Conservation (phyloP, 2,888 invertebrate genomes). For the Digitonthophagus gazella region DNA sequence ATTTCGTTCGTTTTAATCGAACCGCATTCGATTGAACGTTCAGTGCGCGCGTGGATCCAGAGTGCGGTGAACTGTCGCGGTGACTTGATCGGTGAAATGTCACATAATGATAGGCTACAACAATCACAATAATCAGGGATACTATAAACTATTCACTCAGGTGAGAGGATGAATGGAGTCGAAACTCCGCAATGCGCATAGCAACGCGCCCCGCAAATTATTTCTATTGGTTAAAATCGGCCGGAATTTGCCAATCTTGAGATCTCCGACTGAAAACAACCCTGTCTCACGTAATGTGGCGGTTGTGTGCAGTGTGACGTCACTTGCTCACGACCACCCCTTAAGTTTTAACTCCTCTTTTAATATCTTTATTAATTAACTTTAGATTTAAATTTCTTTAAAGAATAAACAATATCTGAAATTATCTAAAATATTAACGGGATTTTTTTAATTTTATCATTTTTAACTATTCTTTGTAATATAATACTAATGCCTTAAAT, state of each 20-base stretch:
- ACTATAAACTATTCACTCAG: constrained; percentile 83
- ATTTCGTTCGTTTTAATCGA: background rate
- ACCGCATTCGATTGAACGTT: background rate
- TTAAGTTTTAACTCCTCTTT: background rate
- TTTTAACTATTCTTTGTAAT: too few relatives aligned
- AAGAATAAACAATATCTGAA: too few relatives aligned
- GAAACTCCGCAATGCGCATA: constrained; percentile 7
- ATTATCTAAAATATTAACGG: too few relatives aligned
- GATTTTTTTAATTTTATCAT: too few relatives aligned
- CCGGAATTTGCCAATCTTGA: constrained; percentile 4
- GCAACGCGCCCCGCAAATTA: constrained; percentile 5
- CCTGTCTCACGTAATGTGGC: constrained; percentile 10
- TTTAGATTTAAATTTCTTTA: too few relatives aligned
- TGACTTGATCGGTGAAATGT: constrained; percentile 51
- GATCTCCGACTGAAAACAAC: constrained; percentile 3
- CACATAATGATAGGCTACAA: constrained; percentile 76
- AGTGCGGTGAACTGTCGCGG: constrained; percentile 2
- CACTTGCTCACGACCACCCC: background rate
- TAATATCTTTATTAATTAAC: too few relatives aligned
- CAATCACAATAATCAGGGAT: constrained; percentile 70
- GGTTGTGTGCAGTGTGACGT: constrained; percentile 15
- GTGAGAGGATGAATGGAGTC: constrained; percentile 50
- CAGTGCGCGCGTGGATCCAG: background rate
- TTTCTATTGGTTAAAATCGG: constrained; percentile 8
- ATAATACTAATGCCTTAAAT: too few relatives aligned